Base-by-base conservation (phyloP, 2,113 vertebrate genomes). In the Nannobrachium achirus region DNA sequence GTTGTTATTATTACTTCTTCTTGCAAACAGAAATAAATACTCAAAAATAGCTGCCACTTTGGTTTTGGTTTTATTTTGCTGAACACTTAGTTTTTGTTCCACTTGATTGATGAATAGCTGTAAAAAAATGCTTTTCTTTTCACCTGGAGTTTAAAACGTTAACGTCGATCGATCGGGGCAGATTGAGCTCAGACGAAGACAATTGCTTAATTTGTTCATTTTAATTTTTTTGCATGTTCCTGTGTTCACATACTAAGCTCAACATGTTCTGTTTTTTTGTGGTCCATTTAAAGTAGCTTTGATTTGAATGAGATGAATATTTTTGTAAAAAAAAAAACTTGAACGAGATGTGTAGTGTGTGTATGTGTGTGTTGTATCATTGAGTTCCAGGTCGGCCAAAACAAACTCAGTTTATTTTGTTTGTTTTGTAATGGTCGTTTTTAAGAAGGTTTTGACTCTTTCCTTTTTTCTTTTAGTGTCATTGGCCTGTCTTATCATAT, bases 321-420 rank as follows among this genome's bases (percentile, higher is more conserved):
- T 90, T 90, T 90, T 89, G 79, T 90, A 90, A 74, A 52, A 53
- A 60, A 89, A 90, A 74, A 59, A 59, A 39, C 16, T 33, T 33
- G 25, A 33, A 33, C 1, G 51, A 78, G 62, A 66, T 75, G 78
- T 84, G 78, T 75, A 44, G 64, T 33, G 25, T 33, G 25, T 33
- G 25, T 33, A 5, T 33, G 25, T 33, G 6, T 33, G n/a, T n/a
- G n/a, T n/a, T 84, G 82, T 66, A 65, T 75, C 57, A 7, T 10
- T 79, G 63, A 73, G 76, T 80, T 78, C 62, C 78, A 38, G 33
- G 76, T 84, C 69, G 39, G 69, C 68, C n/a, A n/a, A 75, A 77
- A 48, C 13, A 18, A 20, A 10, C 19, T 80, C 69, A 69, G 66
- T 52, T 10, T n/a, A n/a, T n/a, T n/a, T n/a, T n/a, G n/a, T 52